These are phyloP conservation scores for Mallateleia sp. DNA, from an alignment of 2,888 invertebrate species.

Conservation along the genomic window DNA sequence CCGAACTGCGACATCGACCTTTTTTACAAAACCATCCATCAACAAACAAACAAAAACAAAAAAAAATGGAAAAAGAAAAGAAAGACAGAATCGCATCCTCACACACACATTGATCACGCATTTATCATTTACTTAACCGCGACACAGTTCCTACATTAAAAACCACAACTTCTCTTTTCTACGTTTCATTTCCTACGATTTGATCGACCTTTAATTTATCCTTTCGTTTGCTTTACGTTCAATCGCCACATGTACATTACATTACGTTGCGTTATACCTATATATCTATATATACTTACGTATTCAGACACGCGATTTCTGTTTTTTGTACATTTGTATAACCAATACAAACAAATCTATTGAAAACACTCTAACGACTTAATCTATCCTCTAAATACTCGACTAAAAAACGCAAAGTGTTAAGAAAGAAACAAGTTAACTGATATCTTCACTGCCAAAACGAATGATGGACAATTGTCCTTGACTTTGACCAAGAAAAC, in stretches of 20 bases:
- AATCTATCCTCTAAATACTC: conserved; percentile 34
- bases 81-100: conserved; percentile 87
- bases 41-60: too few species aligned
- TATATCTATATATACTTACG: conserved; percentile 1
- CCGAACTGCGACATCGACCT: too few species aligned
- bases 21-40: too few species aligned
- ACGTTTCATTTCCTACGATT: neutral
- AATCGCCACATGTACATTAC: neutral
- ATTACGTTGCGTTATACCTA: neutral
- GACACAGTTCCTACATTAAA: conserved; percentile 28
- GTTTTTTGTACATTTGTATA: conserved; percentile 43
- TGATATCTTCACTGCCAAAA: conserved; percentile 88
- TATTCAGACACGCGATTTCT: conserved; percentile 26
- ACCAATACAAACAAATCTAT: conserved; percentile 8
- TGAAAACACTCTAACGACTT: neutral
- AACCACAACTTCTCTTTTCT: neutral
- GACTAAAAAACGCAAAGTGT: neutral
- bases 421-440: too few species aligned
- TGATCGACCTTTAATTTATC: neutral
- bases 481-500: conserved; percentile 59
- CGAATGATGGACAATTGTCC: conserved; percentile 76
- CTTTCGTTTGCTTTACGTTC: neutral
- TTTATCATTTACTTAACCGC: conserved; percentile 81
- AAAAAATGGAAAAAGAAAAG: too few species aligned
- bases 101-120: conserved; percentile 83